Base-by-base conservation (phyloP, 2,888 invertebrate genomes). In the Temnothorax rugatulus region DNA sequence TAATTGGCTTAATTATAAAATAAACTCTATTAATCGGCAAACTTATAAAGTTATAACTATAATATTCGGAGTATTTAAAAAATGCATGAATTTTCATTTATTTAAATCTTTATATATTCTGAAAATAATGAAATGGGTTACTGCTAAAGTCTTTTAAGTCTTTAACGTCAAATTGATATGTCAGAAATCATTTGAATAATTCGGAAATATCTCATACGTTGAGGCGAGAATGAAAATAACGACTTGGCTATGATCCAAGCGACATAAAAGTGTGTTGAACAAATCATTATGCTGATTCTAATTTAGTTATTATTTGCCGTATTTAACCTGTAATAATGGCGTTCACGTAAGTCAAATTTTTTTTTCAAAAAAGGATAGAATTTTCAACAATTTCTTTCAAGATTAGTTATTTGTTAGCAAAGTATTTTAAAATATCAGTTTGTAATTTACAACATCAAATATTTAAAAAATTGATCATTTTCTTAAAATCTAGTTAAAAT, bases 131-230 rank as follows among this genome's bases (percentile, higher is more conserved):
- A 50, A 77, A 77, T n/a, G 47, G 13, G 18, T 63, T 9, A 38
- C 11, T 5, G 11, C 34, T 69, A 11, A 25, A 71, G 7, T 13
- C 4, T 29, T 50, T 47, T 57, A 34, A 69, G 15, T 9, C 34
- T 21, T 21, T 34, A 21, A 38, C 15, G 34, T 34, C 18, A 71
- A 79, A 59, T 34, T 69, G 29, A 18, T 69, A 59, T 38, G 21
- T n/a, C 57, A n/a, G 25, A 81, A 81, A 18, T 50, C 21, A 18
- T 59, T 59, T 47, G 47, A 81, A 79, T 69, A 79, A 81, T 61
- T 61, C 25, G 38, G 50, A 71, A 81, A 81, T 71, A 69, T 59
- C 34, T 50, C 47, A 47, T 21, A 57, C 9, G 44, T 59, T 7
- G 21, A 61, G 47, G 13, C 3, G 44, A 59, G 59, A 66, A n/a